phyloP scores from a whole-genome alignment of 1,140 invertebrate species.

The Drosophila arizonae region DNA sequence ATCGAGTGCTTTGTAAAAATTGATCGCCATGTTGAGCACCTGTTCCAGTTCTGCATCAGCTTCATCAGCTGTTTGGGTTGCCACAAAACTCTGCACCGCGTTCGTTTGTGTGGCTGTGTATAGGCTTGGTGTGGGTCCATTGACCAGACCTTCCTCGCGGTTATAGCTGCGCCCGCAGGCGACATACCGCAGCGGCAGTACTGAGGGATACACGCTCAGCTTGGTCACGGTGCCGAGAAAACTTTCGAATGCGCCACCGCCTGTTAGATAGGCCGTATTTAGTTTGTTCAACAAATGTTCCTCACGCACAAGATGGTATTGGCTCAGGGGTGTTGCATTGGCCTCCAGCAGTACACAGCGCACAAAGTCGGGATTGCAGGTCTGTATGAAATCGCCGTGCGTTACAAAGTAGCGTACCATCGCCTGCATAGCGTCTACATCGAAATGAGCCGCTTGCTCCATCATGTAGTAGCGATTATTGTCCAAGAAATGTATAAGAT shows the following conservation, averaged over 20 bases:
- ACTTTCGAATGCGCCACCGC: constrained; percentile 85
- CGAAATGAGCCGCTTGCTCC: constrained; percentile 85
- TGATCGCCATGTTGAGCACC: constrained; percentile 81
- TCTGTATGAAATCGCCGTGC: constrained; percentile 82
- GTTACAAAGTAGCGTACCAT: constrained; percentile 81
- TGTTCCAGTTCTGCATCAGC: constrained; percentile 83
- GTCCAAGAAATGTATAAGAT: constrained; percentile 84
- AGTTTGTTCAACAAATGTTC: constrained; percentile 82
- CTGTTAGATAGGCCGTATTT: constrained; percentile 85
- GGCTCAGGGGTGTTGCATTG: constrained; percentile 83
- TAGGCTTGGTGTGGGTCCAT: constrained; percentile 81
- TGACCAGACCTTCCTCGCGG: constrained; percentile 56
- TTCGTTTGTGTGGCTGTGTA: constrained; percentile 85
- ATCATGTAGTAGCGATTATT: constrained; percentile 85
- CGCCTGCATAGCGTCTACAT: constrained; percentile 83
- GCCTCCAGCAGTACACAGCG: constrained; percentile 86
- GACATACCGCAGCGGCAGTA: constrained; percentile 85
- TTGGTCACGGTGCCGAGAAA: constrained; percentile 86
- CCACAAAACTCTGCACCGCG: constrained; percentile 84
- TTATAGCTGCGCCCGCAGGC: constrained; percentile 85
- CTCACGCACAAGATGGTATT: constrained; percentile 84
- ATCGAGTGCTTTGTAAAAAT: constrained; percentile 84
- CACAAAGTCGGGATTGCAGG: constrained; percentile 86
- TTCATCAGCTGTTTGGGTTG: constrained; percentile 74
- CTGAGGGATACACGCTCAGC: constrained; percentile 83